phyloP scores from a whole-genome alignment of 2,113 vertebrate species.

The Asarcornis scutulata region DNA sequence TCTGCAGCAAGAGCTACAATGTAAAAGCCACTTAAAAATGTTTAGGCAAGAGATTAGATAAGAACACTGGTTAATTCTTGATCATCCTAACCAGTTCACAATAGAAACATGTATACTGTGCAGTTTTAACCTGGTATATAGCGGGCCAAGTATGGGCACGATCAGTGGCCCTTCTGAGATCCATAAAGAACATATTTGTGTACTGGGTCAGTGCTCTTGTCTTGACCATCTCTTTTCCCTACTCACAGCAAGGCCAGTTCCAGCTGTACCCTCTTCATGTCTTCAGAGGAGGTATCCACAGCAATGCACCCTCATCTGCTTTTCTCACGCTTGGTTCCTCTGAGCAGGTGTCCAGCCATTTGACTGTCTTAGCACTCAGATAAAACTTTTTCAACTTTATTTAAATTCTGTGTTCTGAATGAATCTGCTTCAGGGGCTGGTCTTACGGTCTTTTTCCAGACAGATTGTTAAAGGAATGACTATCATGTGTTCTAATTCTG shows the following conservation, averaged over 20 bases:
- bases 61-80: background rate
- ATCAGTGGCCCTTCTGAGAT: background rate
- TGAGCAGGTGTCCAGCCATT: background rate
- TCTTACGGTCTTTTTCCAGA: background rate
- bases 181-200: background rate
- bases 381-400: background rate
- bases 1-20: background rate
- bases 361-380: background rate
- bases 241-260: background rate
- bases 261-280: background rate
- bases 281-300: background rate
- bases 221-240: background rate
- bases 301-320: background rate
- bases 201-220: fast-evolving
- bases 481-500: background rate
- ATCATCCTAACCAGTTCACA: background rate
- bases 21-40: background rate
- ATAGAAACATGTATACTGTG: background rate
- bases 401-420: background rate
- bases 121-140: background rate
- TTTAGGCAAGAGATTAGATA: background rate
- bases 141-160: background rate
- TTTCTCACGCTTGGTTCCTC: background rate
- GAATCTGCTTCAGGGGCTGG: background rate
- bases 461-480: background rate